Conservation (phyloP, 2,888 invertebrate species). For the Lacanobia wlatinum region DNA sequence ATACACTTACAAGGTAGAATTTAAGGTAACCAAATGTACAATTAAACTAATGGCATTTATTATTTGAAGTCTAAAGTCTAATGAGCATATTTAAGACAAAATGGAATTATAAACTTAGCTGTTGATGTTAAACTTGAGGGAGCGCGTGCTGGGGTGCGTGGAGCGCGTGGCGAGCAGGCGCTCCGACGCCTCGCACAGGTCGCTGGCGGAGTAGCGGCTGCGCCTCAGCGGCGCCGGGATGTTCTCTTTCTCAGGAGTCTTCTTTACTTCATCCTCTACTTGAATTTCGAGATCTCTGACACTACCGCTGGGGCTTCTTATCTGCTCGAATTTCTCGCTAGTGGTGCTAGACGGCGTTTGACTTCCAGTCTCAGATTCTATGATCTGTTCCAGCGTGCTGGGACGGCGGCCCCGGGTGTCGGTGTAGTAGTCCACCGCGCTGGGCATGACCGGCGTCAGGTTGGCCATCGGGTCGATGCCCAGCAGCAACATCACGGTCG, state of each 20-base stretch:
- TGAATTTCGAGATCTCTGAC: conserved; percentile 77
- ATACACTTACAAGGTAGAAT: conserved; percentile 62
- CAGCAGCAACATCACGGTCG: conserved; percentile 93
- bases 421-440: conserved; percentile 85
- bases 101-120: conserved; percentile 83
- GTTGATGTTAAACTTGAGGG: conserved; percentile 91
- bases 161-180: conserved; percentile 90
- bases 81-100: conserved; percentile 81
- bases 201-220: conserved; percentile 93
- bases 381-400: conserved; percentile 86
- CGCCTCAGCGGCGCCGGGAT: conserved; percentile 80
- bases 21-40: conserved; percentile 63
- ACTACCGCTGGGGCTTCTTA: conserved; percentile 81
- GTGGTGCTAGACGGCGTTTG: conserved; percentile 85
- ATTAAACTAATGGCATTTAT: conserved; percentile 72
- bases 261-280: conserved; percentile 78
- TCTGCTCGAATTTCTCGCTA: conserved; percentile 82
- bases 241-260: conserved; percentile 79
- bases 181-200: conserved; percentile 91
- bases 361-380: conserved; percentile 86
- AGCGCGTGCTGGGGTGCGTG: conserved; percentile 92
- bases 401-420: conserved; percentile 83
- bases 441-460: conserved; percentile 82
- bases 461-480: conserved; percentile 92
- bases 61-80: conserved; percentile 76